Base-by-base conservation (phyloP, 2,888 invertebrate genomes). In the Resseliella maxima region DNA sequence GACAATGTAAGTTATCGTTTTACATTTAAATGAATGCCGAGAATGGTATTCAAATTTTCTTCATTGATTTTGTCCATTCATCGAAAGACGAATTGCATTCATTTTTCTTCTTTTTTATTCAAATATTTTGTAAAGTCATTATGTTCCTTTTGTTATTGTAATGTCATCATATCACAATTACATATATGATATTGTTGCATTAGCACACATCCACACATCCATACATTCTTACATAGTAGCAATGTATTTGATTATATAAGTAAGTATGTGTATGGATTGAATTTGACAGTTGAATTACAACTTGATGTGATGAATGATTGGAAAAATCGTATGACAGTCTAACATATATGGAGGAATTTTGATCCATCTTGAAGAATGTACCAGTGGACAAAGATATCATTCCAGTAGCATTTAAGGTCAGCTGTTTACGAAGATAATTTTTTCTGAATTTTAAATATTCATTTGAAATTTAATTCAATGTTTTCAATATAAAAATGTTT, bases 261-360 rank as follows among this genome's bases (percentile, higher is more conserved):
- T 12, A n/a, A 12, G n/a, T 59, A 24, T 24, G 18, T 15, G 72
- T 31, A 1, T 31, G 50, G 2, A 50, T 72, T 15, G 72, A 24
- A 24, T 50, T 12, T 72, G 72, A 72, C 72, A 72, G 72, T 72
- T 72, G n/a, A 72, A 72, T 72, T 21, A 72, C 72, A 59, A 50
- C 72, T 72, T 31, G 72, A n/a, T 72, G n/a, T 35, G 12, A 72
- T 10, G 10, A 72, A 31, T 72, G 72, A 15, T 72, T 72, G 2
- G 24, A 59, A 15, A 72, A 50, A 50, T 5, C 31, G 35, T 31
- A 72, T 72, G 72, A 72, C 72, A 72, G 72, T 72, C 72, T 2
- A 15, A 72, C 31, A n/a, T 72, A 72, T 72, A 72, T 72, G 72
- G 72, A 31, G 31, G 72, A 72, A 72, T 72, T 31, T n/a, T 72